These are phyloP conservation scores for Bradysia coprophila DNA, from an alignment of 1,140 invertebrate genomes.

Conservation along the genomic window DNA sequence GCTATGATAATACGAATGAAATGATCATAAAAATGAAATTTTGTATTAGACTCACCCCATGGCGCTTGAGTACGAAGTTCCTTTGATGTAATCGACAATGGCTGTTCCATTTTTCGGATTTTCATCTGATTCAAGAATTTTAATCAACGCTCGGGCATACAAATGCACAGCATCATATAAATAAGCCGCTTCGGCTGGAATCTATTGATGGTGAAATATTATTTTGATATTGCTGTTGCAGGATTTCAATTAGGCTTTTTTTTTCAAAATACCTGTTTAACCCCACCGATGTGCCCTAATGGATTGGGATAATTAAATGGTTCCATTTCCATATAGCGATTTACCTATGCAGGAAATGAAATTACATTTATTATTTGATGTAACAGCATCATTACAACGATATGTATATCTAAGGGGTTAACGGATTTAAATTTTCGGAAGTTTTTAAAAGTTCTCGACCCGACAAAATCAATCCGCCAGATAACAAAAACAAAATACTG, in stretches of 20 bases:
- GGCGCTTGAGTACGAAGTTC: conserved; percentile 58
- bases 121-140: conserved; percentile 39
- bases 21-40: not conserved
- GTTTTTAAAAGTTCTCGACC: too few relatives aligned
- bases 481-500: not conserved
- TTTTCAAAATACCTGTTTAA: conserved; percentile 38
- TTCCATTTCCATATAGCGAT: conserved; percentile 54
- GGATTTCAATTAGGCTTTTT: not conserved
- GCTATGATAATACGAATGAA: not conserved
- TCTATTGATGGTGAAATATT: conserved; percentile 29
- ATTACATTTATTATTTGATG: too few relatives aligned
- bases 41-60: conserved; percentile 49
- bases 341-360: too few relatives aligned
- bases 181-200: conserved; percentile 73
- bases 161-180: conserved; percentile 80
- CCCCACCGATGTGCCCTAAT: conserved; percentile 41
- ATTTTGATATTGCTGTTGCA: conserved; percentile 2
- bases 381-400: too few relatives aligned
- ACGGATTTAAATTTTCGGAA: too few relatives aligned
- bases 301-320: conserved; percentile 78
- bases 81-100: conserved; percentile 48
- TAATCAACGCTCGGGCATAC: conserved; percentile 55
- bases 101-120: conserved; percentile 50
- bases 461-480: too few relatives aligned
- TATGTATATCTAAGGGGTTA: too few relatives aligned